Evolutionary conservation across 2,888 invertebrate genomes (phyloP).

Genomic region (Cecidostiba fungosa): DNA sequence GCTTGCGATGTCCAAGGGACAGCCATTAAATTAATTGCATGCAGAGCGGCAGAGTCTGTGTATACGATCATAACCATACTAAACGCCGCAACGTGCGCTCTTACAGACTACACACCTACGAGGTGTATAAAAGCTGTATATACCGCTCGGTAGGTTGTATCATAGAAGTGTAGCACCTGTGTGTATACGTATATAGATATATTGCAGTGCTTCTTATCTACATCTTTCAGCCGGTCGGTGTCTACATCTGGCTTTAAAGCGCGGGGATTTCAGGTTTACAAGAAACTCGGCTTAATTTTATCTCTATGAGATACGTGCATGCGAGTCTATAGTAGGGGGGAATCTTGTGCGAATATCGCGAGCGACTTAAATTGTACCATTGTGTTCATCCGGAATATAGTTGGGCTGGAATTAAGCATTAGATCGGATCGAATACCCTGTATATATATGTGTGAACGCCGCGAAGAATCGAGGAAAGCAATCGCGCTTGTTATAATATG

Average conservation of each 20-base stretch:
- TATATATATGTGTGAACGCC: background rate
- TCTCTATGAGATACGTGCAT: background rate
- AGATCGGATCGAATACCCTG: background rate
- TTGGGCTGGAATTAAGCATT: background rate
- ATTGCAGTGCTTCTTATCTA: too few species aligned
- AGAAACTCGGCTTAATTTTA: background rate
- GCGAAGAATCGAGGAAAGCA: background rate
- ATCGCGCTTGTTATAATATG: too few species aligned
- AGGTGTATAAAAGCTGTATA: too few species aligned
- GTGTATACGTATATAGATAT: background rate
- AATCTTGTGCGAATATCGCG: slow-evolving; percentile 2
- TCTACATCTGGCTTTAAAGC: background rate
- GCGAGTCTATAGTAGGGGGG: background rate
- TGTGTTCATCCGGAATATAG: background rate
- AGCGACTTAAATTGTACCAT: background rate
- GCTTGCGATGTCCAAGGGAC: slow-evolving; percentile 20
- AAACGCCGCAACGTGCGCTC: slow-evolving; percentile 11
- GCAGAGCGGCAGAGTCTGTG: background rate
- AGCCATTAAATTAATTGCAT: slow-evolving; percentile 45
- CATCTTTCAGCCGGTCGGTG: too few species aligned
- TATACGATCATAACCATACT: slow-evolving; percentile 10
- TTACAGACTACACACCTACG: slow-evolving; percentile 29
- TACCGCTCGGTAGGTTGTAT: background rate
- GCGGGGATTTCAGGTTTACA: background rate
- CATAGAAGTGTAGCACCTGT: background rate